Percentiles rank a stretch among this genome's conserved stretches.
Evolutionary conservation across 2,797 vertebrate genomes (phyloP).

Genomic region (Dendrocincla fuliginosa): DNA sequence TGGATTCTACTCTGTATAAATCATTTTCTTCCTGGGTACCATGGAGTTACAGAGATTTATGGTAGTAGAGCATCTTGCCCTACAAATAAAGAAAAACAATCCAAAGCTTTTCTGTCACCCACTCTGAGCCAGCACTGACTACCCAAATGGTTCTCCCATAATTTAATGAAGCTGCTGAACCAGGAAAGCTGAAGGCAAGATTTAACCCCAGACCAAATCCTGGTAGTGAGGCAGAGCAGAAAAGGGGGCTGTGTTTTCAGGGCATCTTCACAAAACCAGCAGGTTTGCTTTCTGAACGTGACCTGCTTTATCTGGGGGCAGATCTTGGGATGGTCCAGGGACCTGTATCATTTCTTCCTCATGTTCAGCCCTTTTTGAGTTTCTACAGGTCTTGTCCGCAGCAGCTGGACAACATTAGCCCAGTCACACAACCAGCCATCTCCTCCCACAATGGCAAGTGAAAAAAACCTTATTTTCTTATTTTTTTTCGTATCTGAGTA

Average conservation of each 20-base stretch:
- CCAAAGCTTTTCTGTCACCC: not conserved
- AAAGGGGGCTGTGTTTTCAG: not conserved
- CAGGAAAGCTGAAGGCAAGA: not conserved
- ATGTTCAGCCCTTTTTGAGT: fast-evolving
- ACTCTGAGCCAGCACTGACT: not conserved
- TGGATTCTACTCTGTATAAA: not conserved
- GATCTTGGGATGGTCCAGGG: not conserved
- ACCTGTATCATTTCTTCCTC: not conserved
- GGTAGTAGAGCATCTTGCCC: not conserved
- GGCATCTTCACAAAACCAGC: not conserved
- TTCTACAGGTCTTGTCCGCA: not conserved
- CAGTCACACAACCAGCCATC: not conserved
- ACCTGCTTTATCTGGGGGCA: not conserved
- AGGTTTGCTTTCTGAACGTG: not conserved
- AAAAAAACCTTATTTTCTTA: not conserved
- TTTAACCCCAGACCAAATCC: not conserved
- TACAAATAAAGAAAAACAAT: not conserved
- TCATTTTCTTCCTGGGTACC: not conserved
- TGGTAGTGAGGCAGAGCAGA: not conserved
- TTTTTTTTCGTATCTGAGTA: not conserved
- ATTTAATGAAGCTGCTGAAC: not conserved
- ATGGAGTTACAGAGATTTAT: not conserved
- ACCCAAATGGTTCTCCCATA: not conserved
- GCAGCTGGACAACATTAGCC: not conserved
- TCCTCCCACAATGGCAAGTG: not conserved